Evolutionary conservation across 1,140 invertebrate species (phyloP), one percentile per base, ranked within the genome.

Genomic region (Brachionus manjavacas): DNA sequence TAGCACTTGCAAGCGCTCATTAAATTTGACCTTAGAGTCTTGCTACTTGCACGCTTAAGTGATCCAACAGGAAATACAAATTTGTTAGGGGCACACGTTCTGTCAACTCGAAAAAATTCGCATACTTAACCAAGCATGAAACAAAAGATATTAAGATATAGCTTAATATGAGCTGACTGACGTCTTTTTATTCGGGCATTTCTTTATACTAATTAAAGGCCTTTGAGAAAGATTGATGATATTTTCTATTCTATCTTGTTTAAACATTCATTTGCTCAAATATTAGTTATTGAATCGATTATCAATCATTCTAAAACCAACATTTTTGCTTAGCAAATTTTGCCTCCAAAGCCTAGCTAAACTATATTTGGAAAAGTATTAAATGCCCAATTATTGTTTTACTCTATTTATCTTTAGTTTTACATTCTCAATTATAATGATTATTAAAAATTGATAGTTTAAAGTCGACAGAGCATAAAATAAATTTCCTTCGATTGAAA

Each of bases 261-360:
- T 68, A 68, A 68, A 68, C 31, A 39, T 31, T 68, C 52, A 39
- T 68, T 68, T 68, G 39, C 43, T 39, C 68, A 72, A 72, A 72
- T 72, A 72, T 60, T 60, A 60, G 52, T 35, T 70, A 70, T 76
- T 76, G 72, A 76, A 76, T 76, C 72, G 72, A 76, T 76, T 76
- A 76, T 46, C 31, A 76, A 49, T 46, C 41, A 49, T 49, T 46
- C 66, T 31, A 70, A 76, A 49, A 74, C 70, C 70, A 74, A 74
- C 70, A 74, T 74, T 74, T 70, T 52, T 60, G n/a, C 52, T 31
- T 2, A 68, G n/a, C 66, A 68, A 68, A 68, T 68, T 68, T 68
- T 35, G 25, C 31, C 66, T 39, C 66, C 52, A 60, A 60, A 60
- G 52, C 52, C 52, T 60, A 3, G 52, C 52, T 25, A 60, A 60